Base-by-base conservation (phyloP, 2,888 invertebrate genomes). In the Chymomyza caudatula region DNA sequence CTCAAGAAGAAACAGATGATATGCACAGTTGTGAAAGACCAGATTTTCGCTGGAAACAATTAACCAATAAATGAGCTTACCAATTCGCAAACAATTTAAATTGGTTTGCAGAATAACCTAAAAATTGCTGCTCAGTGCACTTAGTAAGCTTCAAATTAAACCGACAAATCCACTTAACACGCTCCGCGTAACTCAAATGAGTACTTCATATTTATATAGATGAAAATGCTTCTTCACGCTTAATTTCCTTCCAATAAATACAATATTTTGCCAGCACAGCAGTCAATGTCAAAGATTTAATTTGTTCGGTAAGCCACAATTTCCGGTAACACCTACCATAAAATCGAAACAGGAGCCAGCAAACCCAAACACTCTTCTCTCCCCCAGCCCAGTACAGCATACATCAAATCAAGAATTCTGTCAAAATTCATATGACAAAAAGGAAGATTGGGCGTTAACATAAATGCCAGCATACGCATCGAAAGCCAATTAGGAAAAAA, bases 201-300 rank as follows among this genome's bases (percentile, higher is more conserved):
- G 49, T 42, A 43, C 42, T n/a, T 15, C 22, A 17, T 17, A 54
- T n/a, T 15, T 17, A 19, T 49, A 15, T n/a, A n/a, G n/a, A n/a
- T 8, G 6, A 22, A 43, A 22, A 56, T 44, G 8, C 8, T 17
- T 64, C 65, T 71, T 77, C 65, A 69, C 77, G 78, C 77, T 77
- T 81, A 80, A 84, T 85, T 85, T 78, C 71, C 77, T 37, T 37
- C 77, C 77, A 84, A 86, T 83, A 84, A 85, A 88, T 80, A 75
- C 5, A 37, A 37, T 37, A 73, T 76, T 77, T 76, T 72, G 69
- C 67, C 77, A 76, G 73, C 67, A 65, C 75, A 67, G 69, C 74
- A 67, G 63, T 57, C 54, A 56, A 63, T 69, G 72, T 57, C 70
- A 70, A 86, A 60, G 80, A 80, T 74, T 77, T 74, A 82, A 80